Base-by-base conservation (phyloP, 2,888 invertebrate genomes). In the Lasioglossum zephyrum region DNA sequence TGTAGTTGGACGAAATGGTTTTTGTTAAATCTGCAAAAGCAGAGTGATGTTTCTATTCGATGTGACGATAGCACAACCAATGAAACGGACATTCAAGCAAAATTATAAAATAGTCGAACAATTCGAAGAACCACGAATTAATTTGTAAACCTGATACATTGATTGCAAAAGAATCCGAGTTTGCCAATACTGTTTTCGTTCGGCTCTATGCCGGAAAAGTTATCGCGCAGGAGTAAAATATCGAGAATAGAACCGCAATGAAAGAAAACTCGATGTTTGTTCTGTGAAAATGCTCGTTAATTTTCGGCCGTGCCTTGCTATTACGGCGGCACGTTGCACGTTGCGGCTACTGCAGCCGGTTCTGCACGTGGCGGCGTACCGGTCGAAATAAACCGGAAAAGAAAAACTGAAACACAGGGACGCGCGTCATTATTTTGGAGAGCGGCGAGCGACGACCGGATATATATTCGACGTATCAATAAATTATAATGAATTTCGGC, bases 401-500 rank as follows among this genome's bases (percentile, higher is more conserved):
- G 75, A 60, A 79, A 63, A 78, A 77, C 69, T 57, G 66, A 63
- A 75, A 63, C 9, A 41, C 18, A n/a, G n/a, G 9, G 22, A 60
- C 73, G 22, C n/a, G 70, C 26, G 31, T 78, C 73, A 57, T 77
- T 79, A 82, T 73, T 73, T 79, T 41, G 75, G 75, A 73, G 74
- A 85, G 77, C 60, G 60, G 13, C 53, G 77, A 73, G 75, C 44
- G 41, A 6, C 44, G 31, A 44, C 44, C 31, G 63, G 22, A 77
- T 77, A 85, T 74, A 77, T 85, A 80, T 83, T 82, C 76, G 78
- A 83, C 76, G 83, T 79, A 79, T 80, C 79, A 83, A 83, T 86
- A 87, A 83, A 86, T 80, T 86, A 80, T 78, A 86, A 80, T 80
- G 83, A 83, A 83, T 83, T 80, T 83, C 76, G 69, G 49, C 77